Base-by-base conservation (phyloP, 2,797 vertebrate species). In the Parotocinclus haroldoi region DNA sequence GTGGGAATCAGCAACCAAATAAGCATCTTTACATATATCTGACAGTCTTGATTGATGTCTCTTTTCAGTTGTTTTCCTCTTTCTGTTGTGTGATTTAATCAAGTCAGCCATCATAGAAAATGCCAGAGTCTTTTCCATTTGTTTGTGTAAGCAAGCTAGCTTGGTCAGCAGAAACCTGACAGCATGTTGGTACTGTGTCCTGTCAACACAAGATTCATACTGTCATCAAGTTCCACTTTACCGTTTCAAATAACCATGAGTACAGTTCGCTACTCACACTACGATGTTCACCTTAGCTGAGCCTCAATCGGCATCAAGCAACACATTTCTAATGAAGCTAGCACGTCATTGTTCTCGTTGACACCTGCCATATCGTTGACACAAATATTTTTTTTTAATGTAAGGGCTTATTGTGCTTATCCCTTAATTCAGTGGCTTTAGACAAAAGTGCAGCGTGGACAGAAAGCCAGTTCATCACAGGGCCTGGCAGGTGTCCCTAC, bases 221-320 rank as follows among this genome's bases (percentile, higher is more conserved):
- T 78, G 66, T 78, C 76, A 78, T 66, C 76, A 66, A n/a, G 72
- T 70, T 78, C 76, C 58, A 72, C 69, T 69, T 72, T 56, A 63
- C 72, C 63, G 76, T 69, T 66, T 75, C 66, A 72, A 75, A 72
- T 78, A 69, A 75, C 62, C 72, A 63, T 72, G 69, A 72, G 54
- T 67, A 36, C 55, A 67, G 72, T 49, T 50, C 59, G 38, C 12
- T 16, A 48, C 50, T 62, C 52, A 18, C 51, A 51, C 56, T 54
- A 61, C 46, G 46, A 45, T 72, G 72, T 75, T 72, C 67, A 63
- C 66, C 63, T 70, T 55, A 74, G 71, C 66, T 56, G 50, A 61
- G 58, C 54, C 39, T 78, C 61, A 66, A 64, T 72, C 56, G 51
- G 69, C 55, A 63, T 75, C 72, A 59, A 63, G 65, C 72, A 63